These are phyloP conservation scores for Stegodyphus mimosarum DNA, from an alignment of 1,140 invertebrate genomes.

Conservation along the genomic window DNA sequence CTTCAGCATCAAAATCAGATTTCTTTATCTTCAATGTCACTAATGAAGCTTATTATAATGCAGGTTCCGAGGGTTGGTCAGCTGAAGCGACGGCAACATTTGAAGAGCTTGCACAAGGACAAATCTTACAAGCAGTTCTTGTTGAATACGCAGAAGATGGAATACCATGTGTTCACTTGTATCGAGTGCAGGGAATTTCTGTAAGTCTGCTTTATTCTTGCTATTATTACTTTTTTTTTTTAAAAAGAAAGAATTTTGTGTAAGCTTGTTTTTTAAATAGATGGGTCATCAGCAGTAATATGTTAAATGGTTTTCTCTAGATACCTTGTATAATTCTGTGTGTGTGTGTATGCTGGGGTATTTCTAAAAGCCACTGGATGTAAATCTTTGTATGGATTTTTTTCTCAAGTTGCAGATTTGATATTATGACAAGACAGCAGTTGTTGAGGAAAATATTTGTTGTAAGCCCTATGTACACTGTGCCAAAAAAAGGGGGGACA, in stretches of 20 bases:
- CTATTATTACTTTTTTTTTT: not conserved
- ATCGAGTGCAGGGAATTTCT: conserved; percentile 77
- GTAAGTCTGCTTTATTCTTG: conserved; percentile 70
- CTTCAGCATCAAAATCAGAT: no score
- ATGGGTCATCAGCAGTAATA: not conserved
- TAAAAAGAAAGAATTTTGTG: not conserved
- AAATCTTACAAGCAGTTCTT: conserved; percentile 87
- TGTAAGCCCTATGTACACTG: no score
- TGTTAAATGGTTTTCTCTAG: not conserved
- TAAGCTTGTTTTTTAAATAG: not conserved
- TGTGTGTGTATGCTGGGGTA: no score
- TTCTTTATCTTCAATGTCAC: no score
- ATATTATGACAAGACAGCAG: no score
- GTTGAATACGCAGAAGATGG: conserved; percentile 82
- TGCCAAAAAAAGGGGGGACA: no score
- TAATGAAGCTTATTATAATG: not conserved
- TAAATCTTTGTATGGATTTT: no score
- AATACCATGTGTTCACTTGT: conserved; percentile 82
- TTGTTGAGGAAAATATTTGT: no score
- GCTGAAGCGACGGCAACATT: conserved; percentile 80
- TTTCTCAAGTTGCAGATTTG: no score
- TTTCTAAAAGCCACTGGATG: no score
- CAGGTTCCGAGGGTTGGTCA: conserved; percentile 72
- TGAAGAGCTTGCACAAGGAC: conserved; percentile 79
- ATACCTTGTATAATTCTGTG: not conserved